Evolutionary conservation across 2,113 vertebrate genomes (phyloP).

Genomic region (Clupea harengus): DNA sequence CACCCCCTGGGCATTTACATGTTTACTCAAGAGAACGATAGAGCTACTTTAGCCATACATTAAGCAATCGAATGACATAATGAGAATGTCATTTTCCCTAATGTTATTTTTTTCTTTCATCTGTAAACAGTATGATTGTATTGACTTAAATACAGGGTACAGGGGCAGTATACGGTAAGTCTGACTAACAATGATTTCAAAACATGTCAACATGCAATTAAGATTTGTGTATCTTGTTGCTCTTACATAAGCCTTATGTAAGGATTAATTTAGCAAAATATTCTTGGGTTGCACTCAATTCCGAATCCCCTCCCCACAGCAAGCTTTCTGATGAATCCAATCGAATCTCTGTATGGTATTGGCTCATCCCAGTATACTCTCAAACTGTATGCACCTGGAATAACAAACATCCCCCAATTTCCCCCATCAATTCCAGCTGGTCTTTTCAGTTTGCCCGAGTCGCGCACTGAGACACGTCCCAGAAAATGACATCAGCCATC

Average conservation of each 20-base stretch:
- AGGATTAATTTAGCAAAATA: neutral
- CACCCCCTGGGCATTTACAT: neutral
- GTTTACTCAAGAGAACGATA: neutral
- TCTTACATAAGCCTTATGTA: constrained; percentile 15
- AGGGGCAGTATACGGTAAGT: neutral
- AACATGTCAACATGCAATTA: neutral
- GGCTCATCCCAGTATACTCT: neutral
- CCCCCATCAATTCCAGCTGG: neutral
- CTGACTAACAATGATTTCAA: neutral
- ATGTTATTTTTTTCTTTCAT: neutral
- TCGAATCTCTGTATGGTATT: neutral
- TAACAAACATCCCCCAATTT: neutral
- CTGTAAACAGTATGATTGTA: neutral
- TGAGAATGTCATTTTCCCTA: neutral
- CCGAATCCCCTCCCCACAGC: neutral
- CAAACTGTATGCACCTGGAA: neutral
- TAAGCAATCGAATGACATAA: neutral
- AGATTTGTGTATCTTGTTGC: neutral
- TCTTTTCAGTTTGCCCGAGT: neutral
- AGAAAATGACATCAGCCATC: neutral
- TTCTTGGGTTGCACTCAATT: neutral
- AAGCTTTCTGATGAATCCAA: neutral
- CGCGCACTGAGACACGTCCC: neutral
- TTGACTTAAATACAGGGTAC: neutral
- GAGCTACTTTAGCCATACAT: neutral